Conservation (phyloP, 2,888 invertebrate species). For the Neuroscelio doddi region DNA sequence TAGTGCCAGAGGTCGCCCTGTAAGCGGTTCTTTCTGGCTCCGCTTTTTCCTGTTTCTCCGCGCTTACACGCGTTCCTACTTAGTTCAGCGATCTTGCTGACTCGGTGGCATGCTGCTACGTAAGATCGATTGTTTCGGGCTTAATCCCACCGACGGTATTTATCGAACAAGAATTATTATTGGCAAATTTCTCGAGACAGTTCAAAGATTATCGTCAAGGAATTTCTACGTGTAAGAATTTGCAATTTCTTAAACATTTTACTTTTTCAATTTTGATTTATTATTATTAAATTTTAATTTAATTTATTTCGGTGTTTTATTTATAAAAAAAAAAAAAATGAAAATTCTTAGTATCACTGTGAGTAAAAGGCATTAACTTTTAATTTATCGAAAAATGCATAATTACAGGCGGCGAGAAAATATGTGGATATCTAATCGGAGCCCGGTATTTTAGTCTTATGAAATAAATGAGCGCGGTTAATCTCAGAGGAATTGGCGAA, state of each 20-base stretch:
- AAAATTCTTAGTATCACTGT: conserved; percentile 27
- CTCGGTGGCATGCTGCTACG: conserved; percentile 45
- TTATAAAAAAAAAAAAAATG: too few species aligned
- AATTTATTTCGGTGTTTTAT: too few species aligned
- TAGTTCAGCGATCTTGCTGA: conserved; percentile 46
- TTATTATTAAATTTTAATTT: too few species aligned
- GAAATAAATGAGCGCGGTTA: conserved; percentile 48
- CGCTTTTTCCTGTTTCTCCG: conserved; percentile 47
- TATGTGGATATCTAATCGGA: conserved; percentile 48
- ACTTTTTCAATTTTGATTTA: too few species aligned
- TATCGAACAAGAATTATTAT: conserved; percentile 31
- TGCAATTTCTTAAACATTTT: too few species aligned
- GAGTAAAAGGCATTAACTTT: conserved; percentile 34
- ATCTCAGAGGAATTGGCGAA: conserved; percentile 45
- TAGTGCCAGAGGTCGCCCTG: conserved; percentile 47
- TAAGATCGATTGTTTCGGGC: conserved; percentile 42
- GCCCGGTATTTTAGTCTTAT: conserved; percentile 44
- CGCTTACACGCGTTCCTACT: conserved; percentile 47
- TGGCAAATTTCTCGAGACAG: neutral
- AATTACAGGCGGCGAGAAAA: conserved; percentile 43
- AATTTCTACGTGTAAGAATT: too few species aligned
- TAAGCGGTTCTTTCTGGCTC: conserved; percentile 45
- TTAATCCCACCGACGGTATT: conserved; percentile 36
- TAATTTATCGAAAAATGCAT: conserved; percentile 36
- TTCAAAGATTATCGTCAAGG: too few species aligned